phyloP scores from a whole-genome alignment of 2,888 invertebrate species.

The Arrhopalites spinosus region DNA sequence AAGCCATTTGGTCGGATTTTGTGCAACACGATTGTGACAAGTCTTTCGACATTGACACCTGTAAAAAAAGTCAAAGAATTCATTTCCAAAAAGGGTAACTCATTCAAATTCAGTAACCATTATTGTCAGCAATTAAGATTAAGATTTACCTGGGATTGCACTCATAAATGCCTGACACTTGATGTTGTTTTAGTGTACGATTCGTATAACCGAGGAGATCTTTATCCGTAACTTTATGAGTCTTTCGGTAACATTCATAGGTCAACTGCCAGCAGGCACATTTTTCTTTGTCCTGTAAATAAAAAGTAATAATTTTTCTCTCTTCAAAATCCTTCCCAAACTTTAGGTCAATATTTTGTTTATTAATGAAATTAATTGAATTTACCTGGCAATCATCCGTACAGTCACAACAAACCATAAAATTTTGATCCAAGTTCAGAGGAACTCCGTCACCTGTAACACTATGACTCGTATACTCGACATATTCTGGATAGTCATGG shows the following conservation, averaged over 20 bases:
- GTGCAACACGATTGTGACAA: slow-evolving; percentile 92
- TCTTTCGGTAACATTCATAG: slow-evolving; percentile 70
- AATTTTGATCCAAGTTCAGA: slow-evolving; percentile 80
- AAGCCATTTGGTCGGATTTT: slow-evolving; percentile 84
- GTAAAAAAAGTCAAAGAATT: too few relatives aligned
- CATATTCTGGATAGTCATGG: slow-evolving; percentile 78
- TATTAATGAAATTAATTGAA: too few relatives aligned
- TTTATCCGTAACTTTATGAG: slow-evolving; percentile 58
- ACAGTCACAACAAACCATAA: slow-evolving; percentile 89
- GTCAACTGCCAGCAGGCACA: slow-evolving; percentile 92
- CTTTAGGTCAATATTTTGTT: too few relatives aligned
- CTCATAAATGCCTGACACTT: slow-evolving; percentile 92
- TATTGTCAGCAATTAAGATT: too few relatives aligned
- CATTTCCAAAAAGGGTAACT: too few relatives aligned
- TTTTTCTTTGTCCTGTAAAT: slow-evolving; percentile 74
- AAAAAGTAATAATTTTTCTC: too few relatives aligned
- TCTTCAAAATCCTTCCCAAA: too few relatives aligned
- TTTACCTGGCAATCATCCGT: slow-evolving; percentile 83
- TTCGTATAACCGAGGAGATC: slow-evolving; percentile 76
- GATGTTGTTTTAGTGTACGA: slow-evolving; percentile 79
- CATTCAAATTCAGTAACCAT: too few relatives aligned
- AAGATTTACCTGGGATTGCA: slow-evolving; percentile 76
- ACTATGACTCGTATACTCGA: slow-evolving; percentile 82
- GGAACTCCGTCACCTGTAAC: slow-evolving; percentile 85
- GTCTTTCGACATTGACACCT: slow-evolving; percentile 84